Conservation (phyloP, 2,113 vertebrate species). For the Gallinago media region DNA sequence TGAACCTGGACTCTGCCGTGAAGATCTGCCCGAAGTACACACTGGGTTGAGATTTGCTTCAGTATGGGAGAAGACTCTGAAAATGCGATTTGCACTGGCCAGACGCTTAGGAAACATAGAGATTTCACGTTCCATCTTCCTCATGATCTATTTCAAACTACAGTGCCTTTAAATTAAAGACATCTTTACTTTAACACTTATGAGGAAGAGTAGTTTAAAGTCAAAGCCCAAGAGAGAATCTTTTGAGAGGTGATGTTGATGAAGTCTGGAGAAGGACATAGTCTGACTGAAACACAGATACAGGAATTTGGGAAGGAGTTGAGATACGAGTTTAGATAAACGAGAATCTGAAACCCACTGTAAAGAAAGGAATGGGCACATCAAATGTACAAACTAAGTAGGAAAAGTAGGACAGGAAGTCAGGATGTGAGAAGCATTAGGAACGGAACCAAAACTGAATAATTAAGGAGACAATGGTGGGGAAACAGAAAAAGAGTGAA, state of each 20-base stretch:
- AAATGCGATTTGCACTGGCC: background rate
- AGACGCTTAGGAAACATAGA: background rate
- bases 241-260: background rate
- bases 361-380: background rate
- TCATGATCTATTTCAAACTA: background rate
- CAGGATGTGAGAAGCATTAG: constrained; percentile 24
- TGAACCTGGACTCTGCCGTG: background rate
- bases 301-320: background rate
- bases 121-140: background rate
- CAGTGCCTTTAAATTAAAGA: background rate
- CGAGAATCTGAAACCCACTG: background rate
- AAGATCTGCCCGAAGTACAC: background rate
- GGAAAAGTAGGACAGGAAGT: constrained; percentile 19
- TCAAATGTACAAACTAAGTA: background rate
- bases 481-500: background rate
- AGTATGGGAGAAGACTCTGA: background rate
- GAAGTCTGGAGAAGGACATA: background rate
- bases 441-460: background rate
- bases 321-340: background rate
- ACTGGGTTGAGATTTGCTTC: background rate
- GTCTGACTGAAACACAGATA: background rate
- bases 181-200: background rate
- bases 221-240: background rate
- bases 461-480: background rate
- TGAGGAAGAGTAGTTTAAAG: too few relatives aligned